phyloP scores from a whole-genome alignment of 2,113 vertebrate genomes.

The Spermophilus dauricus region DNA sequence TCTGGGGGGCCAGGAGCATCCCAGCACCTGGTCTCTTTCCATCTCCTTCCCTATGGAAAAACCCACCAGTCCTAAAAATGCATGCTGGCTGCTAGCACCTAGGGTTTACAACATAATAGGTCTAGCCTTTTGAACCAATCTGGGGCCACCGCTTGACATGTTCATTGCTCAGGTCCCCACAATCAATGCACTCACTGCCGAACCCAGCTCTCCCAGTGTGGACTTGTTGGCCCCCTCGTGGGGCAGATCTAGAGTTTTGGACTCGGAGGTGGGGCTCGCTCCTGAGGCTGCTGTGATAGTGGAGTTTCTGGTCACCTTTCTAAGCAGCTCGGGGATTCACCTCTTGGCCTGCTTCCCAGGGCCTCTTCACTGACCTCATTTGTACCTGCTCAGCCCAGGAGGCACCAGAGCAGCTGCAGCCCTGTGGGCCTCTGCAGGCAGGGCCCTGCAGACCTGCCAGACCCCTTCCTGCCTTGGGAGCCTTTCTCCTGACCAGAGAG shows the following conservation, averaged over 20 bases:
- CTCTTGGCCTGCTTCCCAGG: neutral
- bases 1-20: neutral
- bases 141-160: neutral
- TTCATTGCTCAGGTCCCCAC: neutral
- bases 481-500: neutral
- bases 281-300: neutral
- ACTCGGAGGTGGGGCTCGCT: too few species aligned
- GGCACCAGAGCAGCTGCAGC: neutral
- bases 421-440: fast-evolving
- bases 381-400: neutral
- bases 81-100: neutral
- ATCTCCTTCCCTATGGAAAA: too few species aligned
- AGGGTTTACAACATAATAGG: too few species aligned
- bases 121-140: neutral
- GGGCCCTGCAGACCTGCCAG: neutral
- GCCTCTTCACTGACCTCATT: neutral
- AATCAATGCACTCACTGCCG: neutral
- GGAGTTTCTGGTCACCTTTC: neutral
- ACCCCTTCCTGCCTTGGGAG: neutral
- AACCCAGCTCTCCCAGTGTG: neutral
- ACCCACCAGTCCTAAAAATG: neutral
- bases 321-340: neutral
- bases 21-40: neutral
- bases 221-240: too few species aligned
- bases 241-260: neutral